Conservation (phyloP, 2,113 vertebrate genomes). For the Eclectus roratus region DNA sequence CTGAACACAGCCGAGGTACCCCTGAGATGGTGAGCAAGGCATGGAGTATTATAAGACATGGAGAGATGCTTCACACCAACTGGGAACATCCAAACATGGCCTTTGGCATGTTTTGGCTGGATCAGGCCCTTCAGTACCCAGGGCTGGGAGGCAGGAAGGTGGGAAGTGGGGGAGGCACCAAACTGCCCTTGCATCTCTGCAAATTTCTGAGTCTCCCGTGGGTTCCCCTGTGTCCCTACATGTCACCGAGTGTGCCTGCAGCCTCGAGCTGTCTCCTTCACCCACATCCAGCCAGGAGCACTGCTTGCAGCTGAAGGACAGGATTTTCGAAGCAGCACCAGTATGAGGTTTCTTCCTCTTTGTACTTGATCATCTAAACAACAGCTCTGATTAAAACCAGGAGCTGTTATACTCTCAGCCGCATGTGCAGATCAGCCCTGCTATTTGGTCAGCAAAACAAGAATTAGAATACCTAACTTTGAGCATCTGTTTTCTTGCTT, state of each 20-base stretch:
- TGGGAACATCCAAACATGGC: background rate
- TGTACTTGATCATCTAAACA: background rate
- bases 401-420: background rate
- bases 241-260: rapidly evolving
- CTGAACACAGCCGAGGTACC: background rate
- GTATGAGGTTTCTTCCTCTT: background rate
- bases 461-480: background rate
- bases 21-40: background rate
- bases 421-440: background rate
- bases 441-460: conserved; percentile 22
- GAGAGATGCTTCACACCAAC: background rate
- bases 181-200: background rate
- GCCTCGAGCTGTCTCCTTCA: background rate
- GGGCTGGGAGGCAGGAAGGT: background rate
- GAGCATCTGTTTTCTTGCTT: conserved; percentile 42
- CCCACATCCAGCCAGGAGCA: rapidly evolving
- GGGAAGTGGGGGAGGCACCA: background rate
- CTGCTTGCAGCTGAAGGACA: background rate
- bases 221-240: rapidly evolving
- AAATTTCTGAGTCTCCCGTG: rapidly evolving
- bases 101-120: background rate
- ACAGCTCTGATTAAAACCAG: background rate
- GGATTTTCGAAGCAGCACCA: background rate
- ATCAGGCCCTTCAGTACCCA: background rate
- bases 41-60: rapidly evolving